Conservation (phyloP, 2,797 vertebrate species). For the Tangara arthus region DNA sequence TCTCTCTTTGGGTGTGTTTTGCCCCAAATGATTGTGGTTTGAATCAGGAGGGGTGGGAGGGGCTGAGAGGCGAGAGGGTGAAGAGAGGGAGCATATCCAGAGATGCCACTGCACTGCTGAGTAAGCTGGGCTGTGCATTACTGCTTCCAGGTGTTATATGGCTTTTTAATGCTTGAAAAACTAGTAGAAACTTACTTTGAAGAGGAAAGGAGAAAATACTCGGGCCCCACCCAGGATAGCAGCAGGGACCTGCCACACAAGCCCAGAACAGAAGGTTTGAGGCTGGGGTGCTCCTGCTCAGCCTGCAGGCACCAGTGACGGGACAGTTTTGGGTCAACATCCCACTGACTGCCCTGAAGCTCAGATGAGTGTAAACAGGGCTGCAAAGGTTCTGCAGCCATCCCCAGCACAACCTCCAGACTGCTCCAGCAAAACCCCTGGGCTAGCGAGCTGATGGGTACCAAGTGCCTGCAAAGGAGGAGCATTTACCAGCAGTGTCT, state of each 20-base stretch:
- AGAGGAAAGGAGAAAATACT: background rate
- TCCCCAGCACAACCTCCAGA: background rate
- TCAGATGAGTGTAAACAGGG: background rate
- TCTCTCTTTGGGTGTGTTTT: background rate
- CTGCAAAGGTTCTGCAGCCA: background rate
- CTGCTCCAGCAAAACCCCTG: background rate
- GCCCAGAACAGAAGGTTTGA: background rate
- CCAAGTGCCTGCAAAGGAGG: fast-evolving
- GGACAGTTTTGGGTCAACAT: background rate
- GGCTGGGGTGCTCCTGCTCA: background rate
- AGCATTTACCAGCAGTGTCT: background rate
- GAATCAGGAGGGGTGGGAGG: background rate
- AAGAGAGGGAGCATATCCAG: fast-evolving
- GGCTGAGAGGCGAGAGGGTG: fast-evolving
- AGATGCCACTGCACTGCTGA: background rate
- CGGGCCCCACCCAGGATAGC: fast-evolving
- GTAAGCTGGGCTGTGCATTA: background rate
- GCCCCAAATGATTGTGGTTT: background rate
- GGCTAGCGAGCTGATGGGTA: fast-evolving
- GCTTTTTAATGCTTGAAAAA: background rate
- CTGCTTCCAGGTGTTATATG: background rate
- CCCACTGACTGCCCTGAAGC: background rate
- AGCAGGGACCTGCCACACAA: fast-evolving
- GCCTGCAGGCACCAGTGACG: background rate
- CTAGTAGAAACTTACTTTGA: background rate